Conservation (phyloP, 2,113 vertebrate genomes). For the Aspiorhynchus laticeps region DNA sequence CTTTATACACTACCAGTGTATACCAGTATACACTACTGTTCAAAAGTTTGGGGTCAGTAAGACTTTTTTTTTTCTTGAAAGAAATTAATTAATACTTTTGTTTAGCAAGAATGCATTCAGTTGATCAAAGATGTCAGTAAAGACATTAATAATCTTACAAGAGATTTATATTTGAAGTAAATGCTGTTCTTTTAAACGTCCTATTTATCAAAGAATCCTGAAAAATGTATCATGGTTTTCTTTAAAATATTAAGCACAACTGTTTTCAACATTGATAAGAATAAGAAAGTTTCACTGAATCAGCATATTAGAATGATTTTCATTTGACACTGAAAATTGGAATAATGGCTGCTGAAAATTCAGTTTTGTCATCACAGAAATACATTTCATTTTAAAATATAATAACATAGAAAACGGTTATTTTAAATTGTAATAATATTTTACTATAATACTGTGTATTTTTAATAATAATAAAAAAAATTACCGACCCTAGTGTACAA, state of each 20-base stretch:
- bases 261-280: not conserved
- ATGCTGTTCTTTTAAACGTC: too few species aligned
- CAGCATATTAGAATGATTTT: not conserved
- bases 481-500: not conserved
- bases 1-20: not conserved
- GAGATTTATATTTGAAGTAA: too few species aligned
- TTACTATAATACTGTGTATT: too few species aligned
- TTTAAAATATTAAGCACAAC: not conserved
- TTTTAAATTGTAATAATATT: too few species aligned
- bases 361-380: not conserved
- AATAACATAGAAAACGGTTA: too few species aligned
- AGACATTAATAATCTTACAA: not conserved
- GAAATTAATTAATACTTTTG: too few species aligned
- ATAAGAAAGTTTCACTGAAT: not conserved
- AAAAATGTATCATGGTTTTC: not conserved
- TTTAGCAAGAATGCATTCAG: too few species aligned
- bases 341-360: too few species aligned
- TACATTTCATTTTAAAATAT: fast-evolving
- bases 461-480: not conserved
- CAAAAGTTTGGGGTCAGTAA: not conserved
- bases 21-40: not conserved
- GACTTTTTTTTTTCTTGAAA: not conserved
- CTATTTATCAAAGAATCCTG: not conserved
- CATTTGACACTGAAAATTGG: too few species aligned
- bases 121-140: not conserved